Evolutionary conservation across 2,113 vertebrate species (phyloP).

Genomic region (Petromus typicus): DNA sequence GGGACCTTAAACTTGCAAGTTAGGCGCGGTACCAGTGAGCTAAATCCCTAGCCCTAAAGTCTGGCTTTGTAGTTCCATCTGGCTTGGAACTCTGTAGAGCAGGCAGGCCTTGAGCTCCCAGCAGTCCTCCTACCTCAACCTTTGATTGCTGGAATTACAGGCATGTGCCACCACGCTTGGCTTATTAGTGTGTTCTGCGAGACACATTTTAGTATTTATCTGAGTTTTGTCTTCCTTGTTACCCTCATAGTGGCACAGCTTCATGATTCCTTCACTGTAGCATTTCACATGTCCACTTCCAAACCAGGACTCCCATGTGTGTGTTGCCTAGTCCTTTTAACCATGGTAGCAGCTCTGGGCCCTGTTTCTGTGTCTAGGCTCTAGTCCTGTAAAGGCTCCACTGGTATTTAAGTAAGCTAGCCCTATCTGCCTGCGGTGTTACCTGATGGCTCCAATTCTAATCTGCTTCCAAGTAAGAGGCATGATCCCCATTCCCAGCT

Average conservation of each 20-base stretch:
- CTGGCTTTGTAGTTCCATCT: not conserved
- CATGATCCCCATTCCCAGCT: not conserved
- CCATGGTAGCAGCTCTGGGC: not conserved
- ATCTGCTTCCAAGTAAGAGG: not conserved
- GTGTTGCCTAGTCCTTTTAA: not conserved
- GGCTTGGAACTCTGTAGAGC: not conserved
- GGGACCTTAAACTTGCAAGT: too few species aligned
- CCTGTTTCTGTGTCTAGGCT: not conserved
- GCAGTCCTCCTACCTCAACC: not conserved
- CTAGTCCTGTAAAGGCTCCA: not conserved
- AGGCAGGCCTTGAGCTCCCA: not conserved
- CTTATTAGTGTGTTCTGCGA: not conserved
- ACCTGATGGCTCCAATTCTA: not conserved
- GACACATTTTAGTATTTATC: not conserved
- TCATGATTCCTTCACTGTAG: not conserved
- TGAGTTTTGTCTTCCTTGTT: not conserved
- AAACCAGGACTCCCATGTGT: not conserved
- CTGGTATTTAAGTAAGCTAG: not conserved
- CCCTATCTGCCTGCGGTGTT: not conserved
- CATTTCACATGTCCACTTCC: not conserved
- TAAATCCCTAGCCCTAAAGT: too few species aligned
- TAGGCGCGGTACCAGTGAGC: too few species aligned
- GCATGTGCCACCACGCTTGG: not conserved
- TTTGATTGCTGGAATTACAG: not conserved
- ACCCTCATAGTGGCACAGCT: not conserved